Base-by-base conservation (phyloP, 1,140 invertebrate genomes). In the Globodera ellingtonae region DNA sequence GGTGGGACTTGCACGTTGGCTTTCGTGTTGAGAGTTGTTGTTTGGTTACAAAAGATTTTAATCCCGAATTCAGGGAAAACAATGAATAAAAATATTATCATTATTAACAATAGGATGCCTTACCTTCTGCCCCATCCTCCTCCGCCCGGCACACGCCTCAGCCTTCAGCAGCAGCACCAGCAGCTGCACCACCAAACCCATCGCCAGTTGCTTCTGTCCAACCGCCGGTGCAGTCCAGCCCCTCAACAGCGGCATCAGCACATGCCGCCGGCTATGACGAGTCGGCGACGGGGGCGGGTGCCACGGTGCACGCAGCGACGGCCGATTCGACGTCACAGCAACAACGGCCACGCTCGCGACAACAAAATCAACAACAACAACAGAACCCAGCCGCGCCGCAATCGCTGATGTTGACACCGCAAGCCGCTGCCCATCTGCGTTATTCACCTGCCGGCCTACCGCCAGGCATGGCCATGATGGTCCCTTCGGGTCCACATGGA, bases 371-470 rank as follows among this genome's bases (percentile, higher is more conserved):
- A 24, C 24, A 24, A 24, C 24, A 24, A 44, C 72, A 44, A 76
- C 65, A 78, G n/a, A 66, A 24, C 35, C 66, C 1, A n/a, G 46
- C 18, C 75, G 46, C 21, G 67, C 24, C 44, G 75, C 75, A 24
- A 62, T 24, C 46, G 75, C 47, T 72, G 48, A 65, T 47, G 75
- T 48, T 78, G 67, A 65, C 44, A 62, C 75, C 24, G 52, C 75
- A 73, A 47, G 52, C 44, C 78, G 72, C 56, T 66, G 50, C 35
- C 67, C 67, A 24, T 56, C 56, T 9, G 24, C 66, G 35, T 69
- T 59, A 50, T 47, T 35, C 73, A 21, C n/a, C 73, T 7, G 52
- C 62, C 4, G 48, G 59, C 46, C 35, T 10, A n/a, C 52, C 73
- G 73, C 62, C 73, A n/a, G 62, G 52, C 24, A 75, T 75, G 62